Conservation (phyloP, 2,113 vertebrate genomes). For the Nibea albiflora region DNA sequence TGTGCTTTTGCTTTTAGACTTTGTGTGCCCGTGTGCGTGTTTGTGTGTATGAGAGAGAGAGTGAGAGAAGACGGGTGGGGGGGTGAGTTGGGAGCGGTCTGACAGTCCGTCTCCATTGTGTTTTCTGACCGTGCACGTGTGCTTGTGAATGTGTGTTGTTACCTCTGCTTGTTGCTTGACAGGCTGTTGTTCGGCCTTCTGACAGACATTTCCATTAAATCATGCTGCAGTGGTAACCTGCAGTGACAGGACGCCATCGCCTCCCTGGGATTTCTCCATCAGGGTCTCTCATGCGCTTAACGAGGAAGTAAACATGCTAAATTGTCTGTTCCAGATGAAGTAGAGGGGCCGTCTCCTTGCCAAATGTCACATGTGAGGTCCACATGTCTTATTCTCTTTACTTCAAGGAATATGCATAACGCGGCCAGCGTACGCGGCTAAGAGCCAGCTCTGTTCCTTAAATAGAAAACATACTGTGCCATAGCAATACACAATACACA, state of each 20-base stretch:
- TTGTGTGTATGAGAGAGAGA: neutral
- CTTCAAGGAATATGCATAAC: conserved; percentile 17
- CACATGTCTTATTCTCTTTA: conserved; percentile 11
- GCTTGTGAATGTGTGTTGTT: conserved; percentile 23
- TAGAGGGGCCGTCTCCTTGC: conserved; percentile 57
- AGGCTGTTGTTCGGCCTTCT: conserved; percentile 75
- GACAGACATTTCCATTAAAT: conserved; percentile 85
- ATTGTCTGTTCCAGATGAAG: conserved; percentile 76
- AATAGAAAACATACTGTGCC: conserved; percentile 4
- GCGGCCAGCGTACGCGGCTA: neutral
- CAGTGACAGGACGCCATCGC: conserved; percentile 77
- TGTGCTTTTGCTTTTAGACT: conserved; percentile 46
- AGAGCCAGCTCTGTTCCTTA: conserved; percentile 8
- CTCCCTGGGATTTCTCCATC: conserved; percentile 79
- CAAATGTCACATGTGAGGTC: conserved; percentile 49
- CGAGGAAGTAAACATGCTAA: conserved; percentile 83
- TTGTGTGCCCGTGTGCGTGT: neutral
- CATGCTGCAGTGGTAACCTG: conserved; percentile 75
- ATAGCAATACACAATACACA: neutral
- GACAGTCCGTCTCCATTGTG: conserved; percentile 50
- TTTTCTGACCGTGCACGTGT: conserved; percentile 2
- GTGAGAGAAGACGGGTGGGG: neutral
- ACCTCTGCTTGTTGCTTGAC: conserved; percentile 67
- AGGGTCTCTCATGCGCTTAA: conserved; percentile 80
- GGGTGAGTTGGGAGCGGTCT: conserved; percentile 21